Base-by-base conservation (phyloP, 2,888 invertebrate species). In the Schrankia costaestrigalis region DNA sequence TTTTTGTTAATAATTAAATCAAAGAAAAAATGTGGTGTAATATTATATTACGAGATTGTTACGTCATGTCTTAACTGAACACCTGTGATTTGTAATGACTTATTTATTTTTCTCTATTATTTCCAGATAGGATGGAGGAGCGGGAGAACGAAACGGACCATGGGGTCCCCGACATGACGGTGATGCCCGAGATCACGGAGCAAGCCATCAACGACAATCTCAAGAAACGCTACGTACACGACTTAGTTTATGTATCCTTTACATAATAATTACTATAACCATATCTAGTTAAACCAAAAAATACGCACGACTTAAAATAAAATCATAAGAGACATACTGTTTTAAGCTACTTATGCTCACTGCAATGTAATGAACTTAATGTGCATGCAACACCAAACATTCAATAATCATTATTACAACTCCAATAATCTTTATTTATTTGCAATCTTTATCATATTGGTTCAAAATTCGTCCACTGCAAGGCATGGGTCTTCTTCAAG, bases 181-280 rank as follows among this genome's bases (percentile, higher is more conserved):
- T 94, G 73, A 95, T 97, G 88, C 94, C 95, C 56, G 93, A 95
- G 88, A 94, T 97, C 81, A 94, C 96, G 59, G 96, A 97, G 81
- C 90, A 90, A 56, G 95, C 95, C 71, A 96, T 97, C 87, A 97
- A 97, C 86, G 91, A 92, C 66, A 97, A 97, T 83, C 91, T 97
- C 35, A 92, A 92, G 78, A 90, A 92, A 50, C 92, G 97, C 66
- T 97, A 97, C 82, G 89, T 90, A 58, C 90, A 91, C 68, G 95
- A 97, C 84, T 91, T 93, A 66, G 95, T 97, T 75, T 97, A 97
- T 77, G 97, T 95, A 96, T 95, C 95, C 95, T 95, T 95, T 93
- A 5, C 2, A 14, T 28, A 27, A n/a, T 26, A 8, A 2, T 4
- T 11, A 8, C 5, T 26, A 25, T 25, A 11, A 25, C 5, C 24